Evolutionary conservation across 2,797 vertebrate species (phyloP).

Genomic region (Melanotaenia maccullochi): DNA sequence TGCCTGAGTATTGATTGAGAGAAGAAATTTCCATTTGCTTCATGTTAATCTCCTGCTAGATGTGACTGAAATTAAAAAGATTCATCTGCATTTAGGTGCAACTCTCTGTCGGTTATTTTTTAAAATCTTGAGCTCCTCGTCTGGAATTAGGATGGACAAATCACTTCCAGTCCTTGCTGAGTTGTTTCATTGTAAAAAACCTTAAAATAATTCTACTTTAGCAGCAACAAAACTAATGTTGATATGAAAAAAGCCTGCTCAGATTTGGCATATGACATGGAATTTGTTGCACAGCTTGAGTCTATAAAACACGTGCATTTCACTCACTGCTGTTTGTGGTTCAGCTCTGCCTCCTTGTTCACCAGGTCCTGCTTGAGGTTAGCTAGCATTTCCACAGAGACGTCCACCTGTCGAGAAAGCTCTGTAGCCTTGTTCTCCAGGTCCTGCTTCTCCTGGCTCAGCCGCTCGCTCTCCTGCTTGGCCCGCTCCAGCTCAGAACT

Average conservation of each 20-base stretch:
- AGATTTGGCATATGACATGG: neutral
- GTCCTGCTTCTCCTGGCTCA: constrained; percentile 95
- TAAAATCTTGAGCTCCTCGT: neutral
- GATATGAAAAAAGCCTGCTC: neutral
- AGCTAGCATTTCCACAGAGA: constrained; percentile 97
- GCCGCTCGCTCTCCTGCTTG: constrained; percentile 91
- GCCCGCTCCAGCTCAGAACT: constrained; percentile 96
- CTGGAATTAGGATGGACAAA: no score
- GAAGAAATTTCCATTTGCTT: no score
- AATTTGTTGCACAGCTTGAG: neutral
- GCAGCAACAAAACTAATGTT: no score
- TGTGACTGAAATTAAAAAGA: neutral
- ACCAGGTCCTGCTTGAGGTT: constrained; percentile 98
- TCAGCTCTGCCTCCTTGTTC: constrained; percentile 96
- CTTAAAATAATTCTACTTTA: no score
- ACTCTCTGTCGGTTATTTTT: neutral
- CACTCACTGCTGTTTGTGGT: constrained; percentile 96
- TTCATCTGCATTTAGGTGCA: neutral
- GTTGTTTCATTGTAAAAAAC: no score
- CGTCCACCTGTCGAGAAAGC: constrained; percentile 95
- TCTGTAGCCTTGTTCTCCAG: constrained; percentile 95
- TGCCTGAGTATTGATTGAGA: no score
- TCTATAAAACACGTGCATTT: neutral
- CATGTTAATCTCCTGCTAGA: no score
- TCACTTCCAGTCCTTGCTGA: no score